Evolutionary conservation across 2,888 invertebrate genomes (phyloP), one percentile per base, ranked within the genome.

Genomic region (Heliconius sara): DNA sequence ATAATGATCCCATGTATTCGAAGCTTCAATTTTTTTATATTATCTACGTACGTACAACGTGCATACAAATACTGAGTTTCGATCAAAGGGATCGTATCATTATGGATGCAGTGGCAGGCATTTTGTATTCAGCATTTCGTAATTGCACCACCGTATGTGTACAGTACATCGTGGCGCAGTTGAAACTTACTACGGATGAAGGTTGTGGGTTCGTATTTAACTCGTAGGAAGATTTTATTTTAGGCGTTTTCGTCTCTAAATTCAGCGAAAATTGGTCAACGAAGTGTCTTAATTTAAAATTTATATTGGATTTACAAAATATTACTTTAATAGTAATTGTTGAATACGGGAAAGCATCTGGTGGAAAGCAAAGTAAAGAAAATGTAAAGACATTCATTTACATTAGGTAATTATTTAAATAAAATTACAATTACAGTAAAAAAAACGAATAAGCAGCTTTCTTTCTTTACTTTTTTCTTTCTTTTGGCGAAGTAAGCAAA

Each of bases 61-160:
- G 60, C n/a, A 60, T 60, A 60, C 60, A 60, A 60, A 60, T 60
- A 60, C 60, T 3, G 60, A n/a, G 60, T n/a, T 52, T 73, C 73
- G 73, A 73, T 73, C 73, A 73, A 73, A 73, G 73, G 60, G 73
- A 60, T 60, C 70, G 73, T 73, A 73, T 73, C 72, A 73, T 73
- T 73, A 60, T 65, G 72, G 27, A 60, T 71, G 65, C 72, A 73
- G 72, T 73, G 66, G 78, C 27, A 65, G 43, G 43, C 74, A 74
- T 78, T 72, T 57, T 72, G 43, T 66, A 73, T 73, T 60, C 60
- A 60, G n/a, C 73, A 73, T 57, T 60, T 73, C 60, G 30, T 60
- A 73, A 73, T 60, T 73, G 73, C 57, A 25, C 57, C n/a, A n/a
- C 25, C 6, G 12, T 25, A 43, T 47, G 43, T 34, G 60, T 73